Evolutionary conservation across 2,113 vertebrate genomes (phyloP).

Genomic region (Puffinus mauretanicus): DNA sequence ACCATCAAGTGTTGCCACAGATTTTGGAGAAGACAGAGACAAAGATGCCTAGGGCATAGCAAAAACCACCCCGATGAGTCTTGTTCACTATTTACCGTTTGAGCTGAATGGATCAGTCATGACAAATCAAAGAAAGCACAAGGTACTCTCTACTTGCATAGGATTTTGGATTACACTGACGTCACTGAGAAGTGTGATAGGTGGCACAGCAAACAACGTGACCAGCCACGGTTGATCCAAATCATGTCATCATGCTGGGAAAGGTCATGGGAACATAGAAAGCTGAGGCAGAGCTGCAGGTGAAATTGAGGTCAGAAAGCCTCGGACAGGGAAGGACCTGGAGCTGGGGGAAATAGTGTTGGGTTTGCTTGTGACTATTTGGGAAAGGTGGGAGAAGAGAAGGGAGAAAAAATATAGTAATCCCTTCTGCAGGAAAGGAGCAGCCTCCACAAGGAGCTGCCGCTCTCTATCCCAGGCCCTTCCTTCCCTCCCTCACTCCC

Average conservation of each 20-base stretch:
- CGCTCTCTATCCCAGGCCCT: background rate
- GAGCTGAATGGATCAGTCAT: background rate
- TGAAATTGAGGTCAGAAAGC: background rate
- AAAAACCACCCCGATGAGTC: background rate
- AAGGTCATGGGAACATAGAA: background rate
- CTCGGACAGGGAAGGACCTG: background rate
- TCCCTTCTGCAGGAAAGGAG: background rate
- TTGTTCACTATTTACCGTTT: background rate
- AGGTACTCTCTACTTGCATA: background rate
- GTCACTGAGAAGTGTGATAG: background rate
- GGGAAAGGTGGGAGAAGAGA: background rate
- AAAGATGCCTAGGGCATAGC: background rate
- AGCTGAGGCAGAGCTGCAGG: background rate
- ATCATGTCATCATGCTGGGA: background rate
- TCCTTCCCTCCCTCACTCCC: no score
- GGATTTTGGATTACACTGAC: background rate
- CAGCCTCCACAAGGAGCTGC: background rate
- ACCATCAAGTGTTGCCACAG: background rate
- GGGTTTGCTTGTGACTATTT: background rate
- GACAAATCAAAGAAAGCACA: background rate
- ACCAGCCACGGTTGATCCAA: background rate
- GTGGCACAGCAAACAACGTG: background rate
- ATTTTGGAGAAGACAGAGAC: background rate
- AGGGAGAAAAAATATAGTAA: background rate
- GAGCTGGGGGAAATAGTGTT: background rate